Base-by-base conservation (phyloP, 2,113 vertebrate genomes). In the Solea senegalensis region DNA sequence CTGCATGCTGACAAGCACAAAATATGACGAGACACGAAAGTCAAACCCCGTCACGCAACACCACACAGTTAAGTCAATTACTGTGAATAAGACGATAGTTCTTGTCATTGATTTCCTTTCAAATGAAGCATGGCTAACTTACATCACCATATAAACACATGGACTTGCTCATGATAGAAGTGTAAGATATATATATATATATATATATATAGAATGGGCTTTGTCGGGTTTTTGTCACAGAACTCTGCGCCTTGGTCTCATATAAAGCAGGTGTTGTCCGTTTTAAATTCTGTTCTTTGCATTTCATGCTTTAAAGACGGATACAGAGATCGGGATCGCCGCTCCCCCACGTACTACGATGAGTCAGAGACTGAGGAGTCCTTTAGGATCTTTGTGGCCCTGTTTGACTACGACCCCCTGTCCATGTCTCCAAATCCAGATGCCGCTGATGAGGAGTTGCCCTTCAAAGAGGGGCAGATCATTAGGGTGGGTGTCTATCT, bases 401-500 rank as follows among this genome's bases (percentile, higher is more conserved):
- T 99, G 15, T 99, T 98, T 60, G 96, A 98, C 91, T 98, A 98
- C 0, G 96, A 99, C 27, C 97, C 97, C 0, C 92, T 96, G 69
- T 98, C 96, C 1, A 99, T 98, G 97, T 99, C 97, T 68, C 97
- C 97, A 0, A 99, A 99, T 80, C 97, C 96, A 0, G 97, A 98
- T 9, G 96, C 96, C 0, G 97, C 96, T 0, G 97, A 97, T 15
- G 97, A 98, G 76, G 97, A 98, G 87, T 94, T 98, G 54, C 96
- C 97, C 0, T 98, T 98, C 77, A 98, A 98, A 82, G 97, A 98
- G 81, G 97, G 97, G 7, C 97, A 98, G 88, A 95, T 98, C 82
- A 98, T 98, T 60, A 96, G 96, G 95, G 97, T 98, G 83, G 50
- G 72, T 52, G 5, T 49, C 77, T 72, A 16, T 1, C 46, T 59